Base-by-base conservation (phyloP, 1,140 invertebrate genomes). In the Bombyx mori region DNA sequence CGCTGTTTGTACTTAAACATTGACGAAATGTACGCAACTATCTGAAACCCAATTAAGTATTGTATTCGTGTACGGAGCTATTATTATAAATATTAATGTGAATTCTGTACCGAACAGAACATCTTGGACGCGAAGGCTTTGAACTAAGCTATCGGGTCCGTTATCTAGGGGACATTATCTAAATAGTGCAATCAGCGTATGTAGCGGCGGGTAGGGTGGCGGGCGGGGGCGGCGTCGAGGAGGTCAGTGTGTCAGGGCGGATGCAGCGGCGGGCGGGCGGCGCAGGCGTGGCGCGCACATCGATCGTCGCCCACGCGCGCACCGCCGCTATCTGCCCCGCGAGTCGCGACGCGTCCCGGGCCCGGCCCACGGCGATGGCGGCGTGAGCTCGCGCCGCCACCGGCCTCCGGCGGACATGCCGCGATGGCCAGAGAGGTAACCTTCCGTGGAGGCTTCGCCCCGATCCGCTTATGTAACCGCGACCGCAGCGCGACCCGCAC, bases 401-500 rank as follows among this genome's bases (percentile, higher is more conserved):
- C 81, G 82, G 82, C 82, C 83, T 81, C 81, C 81, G 81, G 83
- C 82, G 82, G 82, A 85, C 86, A 87, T 86, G 86, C 83, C 84
- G 86, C 85, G 84, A 88, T 88, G 86, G 86, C 86, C 82, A 88
- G 84, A 88, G 86, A 88, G 86, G 85, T 88, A 87, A 85, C 77
- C 68, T 68, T 50, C 64, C 44, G 44, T 45, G 10, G 22, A 54
- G 49, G 50, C 61, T 54, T 64, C 75, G 69, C 68, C 69, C 65
- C 75, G 62, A 57, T 54, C 63, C 66, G 52, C 66, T 75, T 73
- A 73, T 74, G 68, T 76, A 78, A 77, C 77, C 65, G 61, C 62
- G 53, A 50, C 65, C 55, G 68, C 60, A 69, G 73, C 77, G 73
- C 77, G 72, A 49, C 77, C 73, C 71, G 66, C 50, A 50, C 56